These are phyloP conservation scores for Haliclona indistincta DNA, from an alignment of 37 sponge, comb jelly and placozoan species.

Conservation along the genomic window DNA sequence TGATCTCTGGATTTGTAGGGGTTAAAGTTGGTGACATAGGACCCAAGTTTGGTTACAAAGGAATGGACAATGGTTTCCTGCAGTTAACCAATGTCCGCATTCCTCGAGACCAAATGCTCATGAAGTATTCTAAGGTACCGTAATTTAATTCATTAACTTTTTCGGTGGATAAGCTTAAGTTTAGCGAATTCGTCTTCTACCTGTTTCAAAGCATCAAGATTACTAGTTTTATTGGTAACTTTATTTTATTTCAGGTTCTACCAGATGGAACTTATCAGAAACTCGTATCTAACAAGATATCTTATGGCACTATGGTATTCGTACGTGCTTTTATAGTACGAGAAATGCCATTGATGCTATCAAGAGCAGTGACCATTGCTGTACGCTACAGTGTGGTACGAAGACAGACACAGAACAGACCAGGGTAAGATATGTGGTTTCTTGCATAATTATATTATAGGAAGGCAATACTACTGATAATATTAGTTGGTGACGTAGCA, in stretches of 20 bases:
- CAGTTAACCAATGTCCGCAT: slow-evolving; percentile 78
- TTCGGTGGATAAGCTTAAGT: no score
- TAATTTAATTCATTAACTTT: no score
- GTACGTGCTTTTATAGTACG: slow-evolving; percentile 62
- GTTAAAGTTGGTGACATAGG: slow-evolving; percentile 93
- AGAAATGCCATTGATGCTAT: slow-evolving; percentile 25
- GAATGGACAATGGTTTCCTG: slow-evolving; percentile 90
- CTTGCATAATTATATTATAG: no score
- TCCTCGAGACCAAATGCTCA: slow-evolving; percentile 89
- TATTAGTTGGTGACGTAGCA: no score
- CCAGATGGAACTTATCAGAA: slow-evolving; percentile 80
- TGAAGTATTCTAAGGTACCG: slow-evolving; percentile 80
- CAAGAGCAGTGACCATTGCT: slow-evolving; percentile 84
- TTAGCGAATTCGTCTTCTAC: no score
- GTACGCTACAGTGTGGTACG: slow-evolving; percentile 89
- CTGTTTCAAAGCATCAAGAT: no score
- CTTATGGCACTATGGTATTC: slow-evolving; percentile 89
- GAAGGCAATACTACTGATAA: no score
- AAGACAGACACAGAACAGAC: slow-evolving; percentile 70
- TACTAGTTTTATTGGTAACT: no score
- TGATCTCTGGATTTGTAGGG: slow-evolving; percentile 59
- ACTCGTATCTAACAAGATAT: slow-evolving; percentile 67
- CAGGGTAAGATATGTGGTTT: slow-evolving; percentile 74
- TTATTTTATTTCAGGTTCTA: slow-evolving; percentile 50
- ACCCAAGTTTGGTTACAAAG: slow-evolving; percentile 84